Percentiles rank a stretch among this genome's conserved stretches.
phyloP scores from a whole-genome alignment of 2,113 vertebrate species.

The Falcunculus frontatus region DNA sequence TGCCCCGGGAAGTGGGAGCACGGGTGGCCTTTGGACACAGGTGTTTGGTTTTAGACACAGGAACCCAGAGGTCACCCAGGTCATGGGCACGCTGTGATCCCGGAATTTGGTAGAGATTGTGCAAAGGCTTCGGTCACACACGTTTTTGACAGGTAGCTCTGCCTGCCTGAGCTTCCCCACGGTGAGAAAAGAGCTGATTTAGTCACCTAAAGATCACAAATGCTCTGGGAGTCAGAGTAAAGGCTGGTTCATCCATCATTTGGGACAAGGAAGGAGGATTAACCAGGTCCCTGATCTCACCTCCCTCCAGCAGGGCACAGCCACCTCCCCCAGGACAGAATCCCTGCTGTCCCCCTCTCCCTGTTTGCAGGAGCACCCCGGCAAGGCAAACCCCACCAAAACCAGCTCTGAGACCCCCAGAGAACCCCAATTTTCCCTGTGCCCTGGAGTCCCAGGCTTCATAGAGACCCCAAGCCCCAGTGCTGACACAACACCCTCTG shows the following conservation, averaged over 20 bases:
- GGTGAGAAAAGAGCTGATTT: not conserved
- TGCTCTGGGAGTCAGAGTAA: fast-evolving
- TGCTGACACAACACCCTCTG: not conserved
- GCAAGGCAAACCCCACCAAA: not conserved
- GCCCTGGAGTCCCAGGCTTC: not conserved
- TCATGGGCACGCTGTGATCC: fast-evolving
- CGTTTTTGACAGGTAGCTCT: not conserved
- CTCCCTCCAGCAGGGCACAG: not conserved
- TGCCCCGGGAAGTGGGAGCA: fast-evolving
- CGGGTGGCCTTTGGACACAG: fast-evolving
- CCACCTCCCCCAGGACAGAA: not conserved
- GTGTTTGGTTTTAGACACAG: fast-evolving
- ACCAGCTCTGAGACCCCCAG: not conserved
- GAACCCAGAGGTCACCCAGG: fast-evolving
- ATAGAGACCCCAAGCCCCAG: fast-evolving
- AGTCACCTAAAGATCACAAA: not conserved
- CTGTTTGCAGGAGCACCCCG: not conserved
- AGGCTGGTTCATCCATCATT: not conserved
- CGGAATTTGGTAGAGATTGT: fast-evolving
- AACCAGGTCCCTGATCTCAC: not conserved
- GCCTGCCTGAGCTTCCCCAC: not conserved
- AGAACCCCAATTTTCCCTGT: fast-evolving
- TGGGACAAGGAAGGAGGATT: not conserved
- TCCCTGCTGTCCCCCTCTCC: not conserved
- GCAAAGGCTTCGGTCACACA: not conserved